Conservation (phyloP, 1,140 invertebrate species). For the Neodiprion lecontei region DNA sequence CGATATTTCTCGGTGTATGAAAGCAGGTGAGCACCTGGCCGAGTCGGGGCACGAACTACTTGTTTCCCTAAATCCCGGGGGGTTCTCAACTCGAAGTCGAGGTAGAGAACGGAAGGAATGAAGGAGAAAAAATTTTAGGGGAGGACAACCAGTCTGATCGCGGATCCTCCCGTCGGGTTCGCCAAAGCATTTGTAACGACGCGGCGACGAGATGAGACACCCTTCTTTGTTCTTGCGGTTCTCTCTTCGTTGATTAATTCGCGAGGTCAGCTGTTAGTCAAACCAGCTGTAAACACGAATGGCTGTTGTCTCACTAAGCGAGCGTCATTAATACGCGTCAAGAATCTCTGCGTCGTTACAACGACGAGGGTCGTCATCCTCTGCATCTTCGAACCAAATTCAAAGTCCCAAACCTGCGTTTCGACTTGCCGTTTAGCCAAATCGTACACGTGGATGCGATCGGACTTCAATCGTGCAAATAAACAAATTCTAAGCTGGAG, state of each 20-base stretch:
- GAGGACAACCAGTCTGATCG: not conserved
- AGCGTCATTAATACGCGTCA: not conserved
- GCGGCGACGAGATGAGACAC: not conserved
- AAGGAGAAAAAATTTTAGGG: not conserved
- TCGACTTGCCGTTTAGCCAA: constrained; percentile 5
- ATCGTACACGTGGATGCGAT: not conserved
- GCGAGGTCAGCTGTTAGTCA: constrained; percentile 14
- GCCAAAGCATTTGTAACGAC: not conserved
- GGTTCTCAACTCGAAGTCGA: constrained; percentile 28
- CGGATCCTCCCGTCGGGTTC: not conserved
- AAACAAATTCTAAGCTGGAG: too few relatives aligned
- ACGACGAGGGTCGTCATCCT: not conserved
- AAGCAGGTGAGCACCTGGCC: constrained; percentile 54
- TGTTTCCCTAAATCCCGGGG: constrained; percentile 29
- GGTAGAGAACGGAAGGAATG: not conserved
- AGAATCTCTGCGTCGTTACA: constrained; percentile 5
- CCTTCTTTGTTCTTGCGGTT: not conserved
- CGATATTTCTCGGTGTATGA: constrained; percentile 17
- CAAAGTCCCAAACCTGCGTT: not conserved
- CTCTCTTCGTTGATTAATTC: constrained; percentile 19
- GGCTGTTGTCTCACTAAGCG: not conserved
- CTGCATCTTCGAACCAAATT: constrained; percentile 10
- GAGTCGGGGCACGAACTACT: constrained; percentile 38
- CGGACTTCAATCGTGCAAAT: not conserved
- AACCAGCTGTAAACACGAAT: not conserved